phyloP scores from a whole-genome alignment of 2,797 vertebrate species.

The Hypotaenidia philippensis region DNA sequence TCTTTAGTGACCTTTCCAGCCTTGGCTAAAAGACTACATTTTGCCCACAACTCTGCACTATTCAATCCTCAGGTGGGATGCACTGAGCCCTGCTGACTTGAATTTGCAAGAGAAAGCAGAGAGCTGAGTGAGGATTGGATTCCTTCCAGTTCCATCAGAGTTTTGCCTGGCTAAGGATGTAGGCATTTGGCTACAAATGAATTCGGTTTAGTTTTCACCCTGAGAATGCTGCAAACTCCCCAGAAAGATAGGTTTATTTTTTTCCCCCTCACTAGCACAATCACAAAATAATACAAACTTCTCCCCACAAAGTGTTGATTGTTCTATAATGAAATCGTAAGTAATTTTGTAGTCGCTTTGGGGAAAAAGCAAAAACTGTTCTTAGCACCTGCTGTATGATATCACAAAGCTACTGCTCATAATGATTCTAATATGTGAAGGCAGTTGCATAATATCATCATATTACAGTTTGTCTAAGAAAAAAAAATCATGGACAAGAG shows the following conservation, averaged over 20 bases:
- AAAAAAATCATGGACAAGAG: slow-evolving; percentile 25
- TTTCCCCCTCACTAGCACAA: slow-evolving; percentile 4
- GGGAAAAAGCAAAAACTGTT: slow-evolving; percentile 68
- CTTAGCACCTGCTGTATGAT: slow-evolving; percentile 75
- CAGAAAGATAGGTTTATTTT: background rate
- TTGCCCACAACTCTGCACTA: background rate
- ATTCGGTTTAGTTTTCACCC: slow-evolving; percentile 51
- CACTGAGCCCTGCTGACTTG: background rate
- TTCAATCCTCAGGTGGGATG: background rate
- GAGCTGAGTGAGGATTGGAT: background rate
- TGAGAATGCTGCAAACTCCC: slow-evolving; percentile 25
- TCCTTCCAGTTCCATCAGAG: background rate
- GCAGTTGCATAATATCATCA: slow-evolving; percentile 62
- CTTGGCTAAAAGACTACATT: background rate
- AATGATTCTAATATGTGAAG: slow-evolving; percentile 55
- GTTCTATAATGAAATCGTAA: slow-evolving; percentile 69
- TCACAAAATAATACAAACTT: slow-evolving; percentile 59
- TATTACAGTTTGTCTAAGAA: slow-evolving; percentile 53
- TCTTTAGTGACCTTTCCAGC: background rate
- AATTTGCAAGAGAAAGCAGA: background rate
- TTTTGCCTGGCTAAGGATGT: background rate
- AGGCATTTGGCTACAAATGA: slow-evolving; percentile 32
- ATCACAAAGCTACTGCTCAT: slow-evolving; percentile 68
- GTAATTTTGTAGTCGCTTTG: slow-evolving; percentile 71
- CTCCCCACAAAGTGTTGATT: slow-evolving; percentile 64